Evolutionary conservation across 2,113 vertebrate species (phyloP).

Genomic region (Speoplatyrhinus poulsoni): DNA sequence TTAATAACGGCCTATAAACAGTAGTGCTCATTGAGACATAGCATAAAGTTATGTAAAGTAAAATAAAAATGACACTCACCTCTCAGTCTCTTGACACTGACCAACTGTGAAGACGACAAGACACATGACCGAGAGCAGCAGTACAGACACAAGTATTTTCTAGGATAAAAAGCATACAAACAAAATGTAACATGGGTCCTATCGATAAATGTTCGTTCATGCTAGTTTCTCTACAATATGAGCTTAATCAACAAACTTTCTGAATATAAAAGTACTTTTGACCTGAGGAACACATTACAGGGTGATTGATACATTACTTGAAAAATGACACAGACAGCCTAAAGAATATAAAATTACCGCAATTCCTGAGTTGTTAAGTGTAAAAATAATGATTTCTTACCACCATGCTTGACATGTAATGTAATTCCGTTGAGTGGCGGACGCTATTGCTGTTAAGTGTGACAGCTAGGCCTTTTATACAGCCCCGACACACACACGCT

Average conservation of each 20-base stretch:
- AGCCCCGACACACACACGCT: background rate
- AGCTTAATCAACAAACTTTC: no score
- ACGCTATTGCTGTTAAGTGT: conserved; percentile 3
- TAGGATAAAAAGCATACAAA: conserved; percentile 10
- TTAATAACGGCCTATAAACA: background rate
- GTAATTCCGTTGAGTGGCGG: background rate
- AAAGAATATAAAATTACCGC: background rate
- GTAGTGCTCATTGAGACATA: background rate
- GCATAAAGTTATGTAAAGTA: background rate
- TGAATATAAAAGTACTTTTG: no score
- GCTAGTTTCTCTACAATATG: no score
- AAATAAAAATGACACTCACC: conserved; percentile 42
- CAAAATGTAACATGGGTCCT: background rate
- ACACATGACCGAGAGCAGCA: conserved; percentile 50
- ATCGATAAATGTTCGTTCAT: background rate
- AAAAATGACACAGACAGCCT: no score
- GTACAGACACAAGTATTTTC: conserved; percentile 44
- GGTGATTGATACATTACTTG: no score
- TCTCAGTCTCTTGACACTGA: conserved; percentile 65
- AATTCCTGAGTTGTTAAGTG: background rate
- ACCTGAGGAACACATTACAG: no score
- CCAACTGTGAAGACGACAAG: conserved; percentile 49
- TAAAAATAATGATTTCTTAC: conserved; percentile 14
- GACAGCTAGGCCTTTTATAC: conserved; percentile 26
- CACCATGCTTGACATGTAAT: background rate